phyloP scores from a whole-genome alignment of 2,113 vertebrate genomes.

The Notiomystis cincta region DNA sequence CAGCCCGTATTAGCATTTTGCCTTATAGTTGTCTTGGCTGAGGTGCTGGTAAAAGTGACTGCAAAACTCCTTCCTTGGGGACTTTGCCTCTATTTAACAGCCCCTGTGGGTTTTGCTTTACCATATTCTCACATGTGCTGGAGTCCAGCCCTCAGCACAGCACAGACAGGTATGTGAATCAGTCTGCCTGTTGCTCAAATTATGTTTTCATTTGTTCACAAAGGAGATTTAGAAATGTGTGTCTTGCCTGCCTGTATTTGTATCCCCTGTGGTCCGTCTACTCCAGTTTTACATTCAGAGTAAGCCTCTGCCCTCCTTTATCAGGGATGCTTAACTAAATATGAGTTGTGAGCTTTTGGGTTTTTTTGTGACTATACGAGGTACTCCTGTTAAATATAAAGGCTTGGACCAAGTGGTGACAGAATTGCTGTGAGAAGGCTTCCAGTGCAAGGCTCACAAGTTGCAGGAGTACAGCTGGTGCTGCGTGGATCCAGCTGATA shows the following conservation, averaged over 20 bases:
- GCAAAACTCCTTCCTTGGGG: conserved; percentile 4
- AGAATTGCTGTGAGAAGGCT: not conserved
- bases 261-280: not conserved
- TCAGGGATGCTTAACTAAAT: not conserved
- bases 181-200: not conserved
- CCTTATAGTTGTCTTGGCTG: conserved; percentile 16
- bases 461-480: not conserved
- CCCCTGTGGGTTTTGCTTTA: conserved; percentile 23
- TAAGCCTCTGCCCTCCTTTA: not conserved
- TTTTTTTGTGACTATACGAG: not conserved
- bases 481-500: not conserved
- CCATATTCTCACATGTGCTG: not conserved
- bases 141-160: not conserved
- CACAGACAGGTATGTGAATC: conserved; percentile 6
- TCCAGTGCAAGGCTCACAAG: not conserved
- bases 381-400: conserved; percentile 11
- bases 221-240: not conserved
- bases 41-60: not conserved
- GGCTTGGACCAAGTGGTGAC: not conserved
- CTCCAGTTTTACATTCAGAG: not conserved
- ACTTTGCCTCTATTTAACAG: not conserved
- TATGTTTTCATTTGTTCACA: conserved; percentile 8
- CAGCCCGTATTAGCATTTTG: not conserved
- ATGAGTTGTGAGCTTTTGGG: not conserved
- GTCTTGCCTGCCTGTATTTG: not conserved